Percentiles rank a stretch among this genome's conserved stretches.
Evolutionary conservation across 2,113 vertebrate genomes (phyloP).

Genomic region (Odobenus rosmarus): DNA sequence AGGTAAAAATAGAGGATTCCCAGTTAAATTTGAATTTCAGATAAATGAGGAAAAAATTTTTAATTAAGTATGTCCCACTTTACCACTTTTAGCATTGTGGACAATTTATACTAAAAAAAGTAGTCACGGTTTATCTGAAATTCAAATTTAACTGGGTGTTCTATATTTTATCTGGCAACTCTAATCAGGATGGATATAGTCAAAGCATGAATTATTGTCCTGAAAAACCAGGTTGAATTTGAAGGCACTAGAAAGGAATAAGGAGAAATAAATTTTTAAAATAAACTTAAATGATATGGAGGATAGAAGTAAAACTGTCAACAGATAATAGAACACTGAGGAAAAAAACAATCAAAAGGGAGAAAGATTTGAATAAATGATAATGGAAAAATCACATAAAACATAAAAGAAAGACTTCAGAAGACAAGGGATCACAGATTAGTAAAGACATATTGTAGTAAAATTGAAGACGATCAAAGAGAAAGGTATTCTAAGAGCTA

Average conservation of each 20-base stretch:
- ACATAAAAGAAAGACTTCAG: neutral
- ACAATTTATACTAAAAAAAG: neutral
- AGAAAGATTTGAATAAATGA: neutral
- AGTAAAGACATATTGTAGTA: neutral
- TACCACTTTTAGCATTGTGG: neutral
- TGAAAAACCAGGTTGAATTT: slow-evolving; percentile 19
- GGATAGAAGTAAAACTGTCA: neutral
- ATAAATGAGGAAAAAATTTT: neutral
- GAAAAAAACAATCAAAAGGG: neutral
- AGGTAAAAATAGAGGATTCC: neutral
- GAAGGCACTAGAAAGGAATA: neutral
- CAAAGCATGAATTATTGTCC: neutral
- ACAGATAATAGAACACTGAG: neutral
- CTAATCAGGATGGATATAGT: neutral
- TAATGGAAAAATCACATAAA: neutral
- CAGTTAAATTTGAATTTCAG: slow-evolving; percentile 22
- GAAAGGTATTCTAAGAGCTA: neutral
- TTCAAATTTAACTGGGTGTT: slow-evolving; percentile 29
- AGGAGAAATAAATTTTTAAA: neutral
- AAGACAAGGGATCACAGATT: neutral
- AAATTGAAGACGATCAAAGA: neutral
- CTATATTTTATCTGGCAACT: slow-evolving; percentile 24
- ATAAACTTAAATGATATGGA: neutral
- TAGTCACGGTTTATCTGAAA: neutral
- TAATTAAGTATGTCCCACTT: slow-evolving; percentile 2